Evolutionary conservation across 1,140 invertebrate species (phyloP), one percentile per base, ranked within the genome.

Genomic region (Holcopasites calliopsidis): DNA sequence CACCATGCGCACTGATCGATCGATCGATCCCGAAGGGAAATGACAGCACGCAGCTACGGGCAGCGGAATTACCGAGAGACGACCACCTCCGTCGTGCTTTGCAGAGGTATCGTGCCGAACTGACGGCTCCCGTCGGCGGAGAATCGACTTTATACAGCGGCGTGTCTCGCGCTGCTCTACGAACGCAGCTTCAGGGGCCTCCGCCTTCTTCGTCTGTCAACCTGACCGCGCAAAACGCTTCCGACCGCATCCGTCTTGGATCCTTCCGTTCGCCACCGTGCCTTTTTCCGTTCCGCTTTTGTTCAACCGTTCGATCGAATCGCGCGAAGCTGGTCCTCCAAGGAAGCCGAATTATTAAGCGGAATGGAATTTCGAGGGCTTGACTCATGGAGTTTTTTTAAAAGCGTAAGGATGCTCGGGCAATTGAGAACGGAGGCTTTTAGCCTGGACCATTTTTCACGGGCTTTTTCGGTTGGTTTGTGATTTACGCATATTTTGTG

Each of bases 81-180:
- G 79, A 77, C 68, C 69, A 73, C 62, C 66, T 76, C 77, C 71
- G 68, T 77, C 68, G 68, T 80, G 52, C 75, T 80, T 77, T 66
- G 50, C 72, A 70, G 82, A 83, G 76, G 77, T 83, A 64, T 84
- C 77, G 77, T 84, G 74, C 77, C 66, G 78, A 80, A 84, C 82
- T 84, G 82, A 83, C 82, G 82, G 82, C 77, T 80, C 73, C 73
- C 74, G 77, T 80, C 77, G 77, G 57, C 66, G 64, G 74, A 80
- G 77, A 64, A 84, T 76, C 71, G 82, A 84, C 78, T 84, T 84
- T 84, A 84, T 84, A 84, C 68, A 69, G 61, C 60, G 70, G 77
- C 55, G 73, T 65, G 60, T 72, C 44, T 47, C 77, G 70, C 49
- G 54, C 58, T 58, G 33, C 76, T 62, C 69, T 77, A 50, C 65